phyloP scores from a whole-genome alignment of 2,888 invertebrate genomes.

The Loripinus fragilis region DNA sequence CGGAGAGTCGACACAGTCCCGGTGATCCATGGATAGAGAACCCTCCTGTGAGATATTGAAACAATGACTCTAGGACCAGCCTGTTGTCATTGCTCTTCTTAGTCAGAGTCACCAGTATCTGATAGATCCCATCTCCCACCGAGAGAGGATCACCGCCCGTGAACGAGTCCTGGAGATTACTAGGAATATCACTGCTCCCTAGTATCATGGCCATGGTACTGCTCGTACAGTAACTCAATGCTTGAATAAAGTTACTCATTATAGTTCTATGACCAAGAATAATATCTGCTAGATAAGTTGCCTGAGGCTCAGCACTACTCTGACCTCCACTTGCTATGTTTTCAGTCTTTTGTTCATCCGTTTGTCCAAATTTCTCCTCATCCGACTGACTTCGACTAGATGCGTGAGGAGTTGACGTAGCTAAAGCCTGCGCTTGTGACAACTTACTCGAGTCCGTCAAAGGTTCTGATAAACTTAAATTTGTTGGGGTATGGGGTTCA shows the following conservation, averaged over 20 bases:
- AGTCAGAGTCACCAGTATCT: constrained; percentile 91
- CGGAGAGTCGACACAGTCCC: constrained; percentile 88
- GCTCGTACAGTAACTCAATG: constrained; percentile 90
- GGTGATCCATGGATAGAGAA: constrained; percentile 43
- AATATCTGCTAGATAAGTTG: constrained; percentile 75
- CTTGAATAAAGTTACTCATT: constrained; percentile 92
- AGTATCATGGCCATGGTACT: constrained; percentile 89
- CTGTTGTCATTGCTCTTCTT: constrained; percentile 90
- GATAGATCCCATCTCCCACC: constrained; percentile 94
- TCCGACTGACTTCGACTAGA: constrained; percentile 70
- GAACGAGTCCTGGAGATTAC: constrained; percentile 76
- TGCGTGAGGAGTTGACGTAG: constrained; percentile 65
- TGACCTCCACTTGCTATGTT: constrained; percentile 45
- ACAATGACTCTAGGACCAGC: constrained; percentile 90
- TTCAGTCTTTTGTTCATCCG: constrained; percentile 88
- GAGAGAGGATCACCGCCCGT: constrained; percentile 86
- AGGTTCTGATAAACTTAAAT: constrained; percentile 58
- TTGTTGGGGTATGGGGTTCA: constrained; percentile 49
- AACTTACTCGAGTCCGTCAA: constrained; percentile 77
- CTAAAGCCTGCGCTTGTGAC: constrained; percentile 69
- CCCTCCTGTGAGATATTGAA: constrained; percentile 87
- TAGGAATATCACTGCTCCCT: constrained; percentile 83
- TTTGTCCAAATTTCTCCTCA: constrained; percentile 85
- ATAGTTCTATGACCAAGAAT: constrained; percentile 86
- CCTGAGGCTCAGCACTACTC: constrained; percentile 36